A percentile compares a stretch with the other conserved stretches of the same genome.
These are phyloP conservation scores for Hipparchia sbordonii DNA, from an alignment of 2,888 invertebrate genomes.

Conservation along the genomic window DNA sequence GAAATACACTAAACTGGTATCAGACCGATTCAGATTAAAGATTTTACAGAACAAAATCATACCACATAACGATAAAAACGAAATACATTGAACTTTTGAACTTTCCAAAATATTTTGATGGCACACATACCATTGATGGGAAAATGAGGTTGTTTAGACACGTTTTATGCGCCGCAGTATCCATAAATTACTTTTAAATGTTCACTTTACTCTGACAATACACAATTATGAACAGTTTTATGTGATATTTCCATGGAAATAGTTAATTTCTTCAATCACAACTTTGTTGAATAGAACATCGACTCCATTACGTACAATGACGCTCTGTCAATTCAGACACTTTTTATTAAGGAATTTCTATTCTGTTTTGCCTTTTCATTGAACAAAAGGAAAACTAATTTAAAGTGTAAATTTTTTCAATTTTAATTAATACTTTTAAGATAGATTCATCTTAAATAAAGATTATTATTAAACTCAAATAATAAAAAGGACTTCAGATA, in stretches of 20 bases:
- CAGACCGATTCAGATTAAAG: background rate
- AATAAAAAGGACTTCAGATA: slow-evolving; percentile 32
- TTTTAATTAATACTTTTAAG: background rate
- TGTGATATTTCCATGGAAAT: slow-evolving; percentile 63
- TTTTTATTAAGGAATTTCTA: slow-evolving; percentile 62
- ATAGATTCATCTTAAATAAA: background rate
- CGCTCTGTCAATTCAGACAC: slow-evolving; percentile 79
- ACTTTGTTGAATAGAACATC: slow-evolving; percentile 68
- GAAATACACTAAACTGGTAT: background rate
- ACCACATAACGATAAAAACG: slow-evolving; percentile 21
- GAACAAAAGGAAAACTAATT: background rate
- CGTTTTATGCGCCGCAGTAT: slow-evolving; percentile 56
- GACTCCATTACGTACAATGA: slow-evolving; percentile 87
- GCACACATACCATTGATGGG: slow-evolving; percentile 78
- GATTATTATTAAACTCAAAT: slow-evolving; percentile 10
- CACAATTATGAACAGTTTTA: slow-evolving; percentile 60
- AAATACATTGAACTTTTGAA: slow-evolving; percentile 73
- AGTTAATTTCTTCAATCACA: slow-evolving; percentile 60
- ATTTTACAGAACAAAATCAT: slow-evolving; percentile 8
- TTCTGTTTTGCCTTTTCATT: background rate
- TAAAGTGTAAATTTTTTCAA: background rate
- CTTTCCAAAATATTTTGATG: slow-evolving; percentile 84
- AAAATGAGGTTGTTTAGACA: slow-evolving; percentile 69
- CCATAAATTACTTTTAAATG: slow-evolving; percentile 62
- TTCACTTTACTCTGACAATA: slow-evolving; percentile 65